phyloP scores from a whole-genome alignment of 23 tunicate species.

The Halocynthia roretzi region DNA sequence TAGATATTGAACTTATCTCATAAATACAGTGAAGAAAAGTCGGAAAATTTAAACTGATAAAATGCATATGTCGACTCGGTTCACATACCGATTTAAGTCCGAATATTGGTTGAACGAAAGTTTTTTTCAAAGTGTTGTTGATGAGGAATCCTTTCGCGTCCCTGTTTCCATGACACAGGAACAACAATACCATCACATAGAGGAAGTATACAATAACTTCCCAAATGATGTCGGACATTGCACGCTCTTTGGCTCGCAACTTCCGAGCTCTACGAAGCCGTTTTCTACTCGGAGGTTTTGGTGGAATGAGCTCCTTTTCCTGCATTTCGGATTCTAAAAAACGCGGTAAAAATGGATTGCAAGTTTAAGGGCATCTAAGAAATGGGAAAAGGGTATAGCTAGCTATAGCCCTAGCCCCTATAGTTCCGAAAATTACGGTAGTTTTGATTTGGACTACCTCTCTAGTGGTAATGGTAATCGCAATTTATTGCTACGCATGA shows the following conservation, averaged over 20 bases:
- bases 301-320: constrained; percentile 60
- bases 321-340: constrained; percentile 65
- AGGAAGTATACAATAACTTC: constrained; percentile 74
- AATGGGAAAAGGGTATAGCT: not conserved
- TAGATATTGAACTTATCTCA: not conserved
- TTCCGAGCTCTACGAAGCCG: constrained; percentile 62
- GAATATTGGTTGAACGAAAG: constrained; percentile 49
- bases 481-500: not conserved
- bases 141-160: constrained; percentile 76
- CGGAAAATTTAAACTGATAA: not conserved
- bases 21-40: not conserved
- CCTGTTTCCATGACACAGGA: constrained; percentile 84
- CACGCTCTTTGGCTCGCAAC: constrained; percentile 80
- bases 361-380: not conserved
- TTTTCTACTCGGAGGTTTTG: constrained; percentile 89
- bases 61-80: not conserved
- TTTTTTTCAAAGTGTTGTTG: constrained; percentile 51
- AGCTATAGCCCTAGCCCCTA: too few species aligned
- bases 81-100: constrained; percentile 73
- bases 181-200: constrained; percentile 81
- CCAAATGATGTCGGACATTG: constrained; percentile 83
- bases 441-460: not conserved
- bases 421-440: too few species aligned
- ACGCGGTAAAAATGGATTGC: not conserved
- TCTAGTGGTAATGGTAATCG: not conserved